phyloP scores from a whole-genome alignment of 2,797 vertebrate species.

The Sebastes elongatus region DNA sequence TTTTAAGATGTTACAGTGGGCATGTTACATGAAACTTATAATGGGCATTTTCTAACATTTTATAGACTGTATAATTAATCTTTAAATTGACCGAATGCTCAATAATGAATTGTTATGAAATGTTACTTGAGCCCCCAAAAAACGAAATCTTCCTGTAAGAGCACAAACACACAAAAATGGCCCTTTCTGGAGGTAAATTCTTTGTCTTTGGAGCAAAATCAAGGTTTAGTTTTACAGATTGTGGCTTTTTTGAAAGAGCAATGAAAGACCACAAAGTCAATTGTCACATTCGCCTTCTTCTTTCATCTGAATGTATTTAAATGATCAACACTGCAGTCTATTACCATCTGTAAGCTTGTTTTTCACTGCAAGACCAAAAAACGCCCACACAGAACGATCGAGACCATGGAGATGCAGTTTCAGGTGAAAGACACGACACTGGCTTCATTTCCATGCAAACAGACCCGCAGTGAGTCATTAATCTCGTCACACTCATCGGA shows the following conservation, averaged over 20 bases:
- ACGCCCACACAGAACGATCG: neutral
- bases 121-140: neutral
- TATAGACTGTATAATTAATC: neutral
- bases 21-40: no score
- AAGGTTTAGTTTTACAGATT: neutral
- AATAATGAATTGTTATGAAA: neutral
- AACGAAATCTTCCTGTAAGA: neutral
- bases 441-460: constrained; percentile 36
- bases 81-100: neutral
- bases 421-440: constrained; percentile 10
- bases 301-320: neutral
- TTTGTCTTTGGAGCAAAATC: neutral
- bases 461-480: neutral
- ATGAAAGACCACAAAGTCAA: neutral
- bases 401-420: constrained; percentile 22
- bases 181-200: no score
- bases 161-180: neutral
- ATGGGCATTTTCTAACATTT: neutral
- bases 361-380: neutral
- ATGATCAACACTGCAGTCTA: neutral
- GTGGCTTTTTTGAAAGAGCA: neutral
- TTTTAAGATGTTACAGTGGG: no score
- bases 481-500: neutral
- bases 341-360: constrained; percentile 6
- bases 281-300: neutral